A percentile compares a stretch with the other conserved stretches of the same genome.
Evolutionary conservation across 1,140 invertebrate species (phyloP).

Genomic region (Sycobia sp.): DNA sequence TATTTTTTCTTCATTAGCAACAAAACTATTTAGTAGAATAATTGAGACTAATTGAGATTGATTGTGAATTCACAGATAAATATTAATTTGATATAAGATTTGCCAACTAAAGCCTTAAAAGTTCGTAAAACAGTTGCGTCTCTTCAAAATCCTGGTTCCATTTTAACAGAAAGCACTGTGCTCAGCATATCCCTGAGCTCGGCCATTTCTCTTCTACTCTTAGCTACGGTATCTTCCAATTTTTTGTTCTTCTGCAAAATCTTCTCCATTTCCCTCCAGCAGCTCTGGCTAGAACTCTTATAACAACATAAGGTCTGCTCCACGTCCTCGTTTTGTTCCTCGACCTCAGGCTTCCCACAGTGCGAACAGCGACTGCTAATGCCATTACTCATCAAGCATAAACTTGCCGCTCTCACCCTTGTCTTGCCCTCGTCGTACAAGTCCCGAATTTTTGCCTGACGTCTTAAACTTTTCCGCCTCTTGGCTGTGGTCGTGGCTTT

Average conservation of each 20-base stretch:
- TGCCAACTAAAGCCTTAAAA: no score
- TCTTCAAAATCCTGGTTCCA: conserved; percentile 52
- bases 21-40: no score
- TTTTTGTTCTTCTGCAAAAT: conserved; percentile 48
- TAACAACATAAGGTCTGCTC: conserved; percentile 37
- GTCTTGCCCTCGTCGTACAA: conserved; percentile 1
- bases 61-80: no score
- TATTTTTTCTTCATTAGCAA: no score
- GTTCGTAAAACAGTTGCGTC: not conserved
- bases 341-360: conserved; percentile 28
- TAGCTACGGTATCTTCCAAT: conserved; percentile 44
- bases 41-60: no score
- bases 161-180: conserved; percentile 50
- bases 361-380: conserved; percentile 4
- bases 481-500: not conserved
- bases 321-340: not conserved
- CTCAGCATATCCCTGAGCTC: conserved; percentile 49
- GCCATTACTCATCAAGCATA: not conserved
- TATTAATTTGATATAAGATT: no score
- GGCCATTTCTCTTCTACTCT: conserved; percentile 46
- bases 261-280: conserved; percentile 47
- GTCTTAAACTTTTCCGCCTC: conserved; percentile 44
- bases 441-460: conserved; percentile 48
- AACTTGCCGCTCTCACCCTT: not conserved
- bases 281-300: conserved; percentile 37